These are phyloP conservation scores for Sinelater perroti DNA, from an alignment of 2,888 invertebrate genomes.

Conservation along the genomic window DNA sequence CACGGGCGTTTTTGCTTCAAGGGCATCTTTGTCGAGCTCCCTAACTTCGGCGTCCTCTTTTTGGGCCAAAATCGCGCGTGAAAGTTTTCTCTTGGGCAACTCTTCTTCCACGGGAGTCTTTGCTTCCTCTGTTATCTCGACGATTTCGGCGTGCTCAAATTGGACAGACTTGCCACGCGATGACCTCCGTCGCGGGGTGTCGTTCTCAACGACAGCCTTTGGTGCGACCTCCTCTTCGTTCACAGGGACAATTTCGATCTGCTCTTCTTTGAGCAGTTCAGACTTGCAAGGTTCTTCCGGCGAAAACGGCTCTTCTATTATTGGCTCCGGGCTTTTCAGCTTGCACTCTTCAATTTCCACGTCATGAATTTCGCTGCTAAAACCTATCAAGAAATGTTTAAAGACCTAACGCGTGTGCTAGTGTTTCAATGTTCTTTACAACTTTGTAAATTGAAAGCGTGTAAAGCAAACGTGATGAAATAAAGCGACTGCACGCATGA, in stretches of 20 bases:
- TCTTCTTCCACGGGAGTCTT: slow-evolving; percentile 34
- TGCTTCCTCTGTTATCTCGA: slow-evolving; percentile 44
- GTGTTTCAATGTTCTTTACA: background rate
- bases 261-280: slow-evolving; percentile 37
- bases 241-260: slow-evolving; percentile 32
- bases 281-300: slow-evolving; percentile 13
- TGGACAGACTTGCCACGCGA: slow-evolving; percentile 37
- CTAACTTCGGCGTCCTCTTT: slow-evolving; percentile 38
- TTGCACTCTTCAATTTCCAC: slow-evolving; percentile 23
- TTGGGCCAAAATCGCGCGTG: slow-evolving; percentile 11
- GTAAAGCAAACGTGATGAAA: slow-evolving; percentile 24
- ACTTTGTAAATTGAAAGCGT: slow-evolving; percentile 9
- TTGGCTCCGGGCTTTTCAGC: slow-evolving; percentile 30
- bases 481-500: no score
- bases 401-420: slow-evolving; percentile 16
- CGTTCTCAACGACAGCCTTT: slow-evolving; percentile 51
- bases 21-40: slow-evolving; percentile 12
- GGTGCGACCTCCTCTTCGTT: slow-evolving; percentile 32
- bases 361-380: slow-evolving; percentile 31
- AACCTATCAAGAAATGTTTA: slow-evolving; percentile 32
- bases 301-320: slow-evolving; percentile 31
- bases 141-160: slow-evolving; percentile 41
- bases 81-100: slow-evolving; percentile 16
- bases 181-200: slow-evolving; percentile 25
- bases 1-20: slow-evolving; percentile 22